Percentiles rank a stretch among this genome's conserved stretches.
Conservation (phyloP, 2,113 vertebrate genomes). For the Apodemus speciosus region DNA sequence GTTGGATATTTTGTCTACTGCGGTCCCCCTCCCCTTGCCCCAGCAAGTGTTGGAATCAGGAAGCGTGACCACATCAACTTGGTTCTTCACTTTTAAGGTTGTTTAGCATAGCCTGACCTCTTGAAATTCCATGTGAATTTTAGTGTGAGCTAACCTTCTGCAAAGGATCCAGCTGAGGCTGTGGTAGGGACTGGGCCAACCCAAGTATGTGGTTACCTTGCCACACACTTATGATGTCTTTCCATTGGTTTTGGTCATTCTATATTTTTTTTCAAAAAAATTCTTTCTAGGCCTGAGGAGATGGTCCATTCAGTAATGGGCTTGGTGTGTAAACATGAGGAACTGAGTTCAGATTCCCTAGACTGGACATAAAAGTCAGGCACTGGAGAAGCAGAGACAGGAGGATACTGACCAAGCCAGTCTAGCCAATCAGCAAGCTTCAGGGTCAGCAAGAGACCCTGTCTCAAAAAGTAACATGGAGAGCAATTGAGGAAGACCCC, state of each 20-base stretch:
- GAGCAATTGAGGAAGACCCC: neutral
- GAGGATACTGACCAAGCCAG: neutral
- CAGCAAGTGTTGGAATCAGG: neutral
- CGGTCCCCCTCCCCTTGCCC: neutral
- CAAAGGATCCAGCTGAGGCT: neutral
- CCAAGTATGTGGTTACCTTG: neutral
- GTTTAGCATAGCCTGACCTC: neutral
- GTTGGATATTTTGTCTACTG: neutral
- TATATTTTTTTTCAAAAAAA: neutral
- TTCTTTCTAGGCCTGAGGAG: neutral
- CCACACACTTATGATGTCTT: neutral
- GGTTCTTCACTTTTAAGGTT: neutral
- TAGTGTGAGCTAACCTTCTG: neutral
- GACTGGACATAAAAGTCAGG: neutral
- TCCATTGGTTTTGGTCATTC: too few species aligned
- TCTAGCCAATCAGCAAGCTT: neutral
- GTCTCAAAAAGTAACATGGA: neutral
- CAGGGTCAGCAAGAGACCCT: neutral
- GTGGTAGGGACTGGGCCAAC: fast-evolving
- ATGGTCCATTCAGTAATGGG: neutral
- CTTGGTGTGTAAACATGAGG: neutral
- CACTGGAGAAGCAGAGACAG: neutral
- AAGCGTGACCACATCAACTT: neutral
- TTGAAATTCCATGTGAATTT: neutral
- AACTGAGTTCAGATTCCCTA: neutral